phyloP scores from a whole-genome alignment of 2,113 vertebrate genomes.

The Chloroceryle aenea region DNA sequence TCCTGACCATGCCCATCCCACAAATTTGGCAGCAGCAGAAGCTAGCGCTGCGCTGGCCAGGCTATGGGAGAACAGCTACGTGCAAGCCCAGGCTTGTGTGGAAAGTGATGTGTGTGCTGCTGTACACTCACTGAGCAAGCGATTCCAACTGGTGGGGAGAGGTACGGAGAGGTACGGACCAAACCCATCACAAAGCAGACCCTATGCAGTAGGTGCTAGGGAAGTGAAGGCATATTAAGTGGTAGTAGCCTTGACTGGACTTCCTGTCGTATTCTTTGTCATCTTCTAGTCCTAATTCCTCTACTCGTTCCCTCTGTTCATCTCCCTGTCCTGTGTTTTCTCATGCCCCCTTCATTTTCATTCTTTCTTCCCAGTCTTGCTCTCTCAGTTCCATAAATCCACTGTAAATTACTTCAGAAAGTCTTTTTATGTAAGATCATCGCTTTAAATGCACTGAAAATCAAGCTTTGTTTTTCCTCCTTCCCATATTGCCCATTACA shows the following conservation, averaged over 20 bases:
- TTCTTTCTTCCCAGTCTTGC: neutral
- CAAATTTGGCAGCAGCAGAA: neutral
- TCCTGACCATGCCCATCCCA: neutral
- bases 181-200: neutral
- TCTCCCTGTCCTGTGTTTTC: neutral
- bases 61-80: fast-evolving
- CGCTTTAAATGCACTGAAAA: neutral
- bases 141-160: neutral
- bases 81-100: neutral
- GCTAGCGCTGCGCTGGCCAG: neutral
- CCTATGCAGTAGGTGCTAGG: neutral
- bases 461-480: neutral
- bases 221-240: neutral
- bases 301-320: neutral
- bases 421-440: neutral
- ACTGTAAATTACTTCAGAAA: neutral
- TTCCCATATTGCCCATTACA: neutral
- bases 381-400: neutral
- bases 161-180: fast-evolving
- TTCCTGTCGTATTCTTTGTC: neutral
- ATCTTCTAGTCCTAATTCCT: neutral
- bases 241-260: neutral
- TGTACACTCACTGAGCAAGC: fast-evolving
- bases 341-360: neutral
- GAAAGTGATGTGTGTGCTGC: fast-evolving